phyloP scores from a whole-genome alignment of 1,140 invertebrate species.

The Ditylenchus dipsaci region DNA sequence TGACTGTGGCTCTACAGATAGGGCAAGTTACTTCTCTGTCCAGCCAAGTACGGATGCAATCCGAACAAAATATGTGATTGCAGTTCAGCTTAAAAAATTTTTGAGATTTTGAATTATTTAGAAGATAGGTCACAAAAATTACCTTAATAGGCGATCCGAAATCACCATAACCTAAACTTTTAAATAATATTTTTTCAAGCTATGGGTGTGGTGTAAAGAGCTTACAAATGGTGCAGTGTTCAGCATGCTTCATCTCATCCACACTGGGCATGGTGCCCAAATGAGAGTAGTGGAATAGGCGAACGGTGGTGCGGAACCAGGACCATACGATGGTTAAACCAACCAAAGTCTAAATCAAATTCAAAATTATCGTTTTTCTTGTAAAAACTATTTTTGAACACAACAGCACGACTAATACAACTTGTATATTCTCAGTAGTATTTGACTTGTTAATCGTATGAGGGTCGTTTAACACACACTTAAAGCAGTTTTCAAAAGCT shows the following conservation, averaged over 20 bases:
- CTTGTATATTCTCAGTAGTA: too few relatives aligned
- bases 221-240: slow-evolving; percentile 34
- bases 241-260: slow-evolving; percentile 18
- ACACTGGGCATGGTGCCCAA: slow-evolving; percentile 19
- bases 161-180: not conserved
- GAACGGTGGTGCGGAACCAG: slow-evolving; percentile 25
- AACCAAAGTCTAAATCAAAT: slow-evolving; percentile 22
- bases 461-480: too few relatives aligned
- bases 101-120: too few relatives aligned
- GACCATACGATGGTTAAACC: slow-evolving; percentile 22
- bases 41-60: slow-evolving; percentile 29
- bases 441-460: too few relatives aligned
- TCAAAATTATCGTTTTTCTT: too few relatives aligned
- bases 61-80: slow-evolving; percentile 32
- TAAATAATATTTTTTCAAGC: not conserved
- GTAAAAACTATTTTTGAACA: too few relatives aligned
- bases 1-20: slow-evolving; percentile 29
- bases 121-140: not conserved
- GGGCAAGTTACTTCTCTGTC: slow-evolving; percentile 28
- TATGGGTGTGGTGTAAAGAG: not conserved
- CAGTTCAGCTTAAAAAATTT: slow-evolving; percentile 21
- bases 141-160: not conserved
- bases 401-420: too few relatives aligned
- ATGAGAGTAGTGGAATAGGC: slow-evolving; percentile 25
- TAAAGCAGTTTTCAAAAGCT: too few relatives aligned